Conservation (phyloP, 2,113 vertebrate genomes). For the Brachyhypopomus occidentalis region DNA sequence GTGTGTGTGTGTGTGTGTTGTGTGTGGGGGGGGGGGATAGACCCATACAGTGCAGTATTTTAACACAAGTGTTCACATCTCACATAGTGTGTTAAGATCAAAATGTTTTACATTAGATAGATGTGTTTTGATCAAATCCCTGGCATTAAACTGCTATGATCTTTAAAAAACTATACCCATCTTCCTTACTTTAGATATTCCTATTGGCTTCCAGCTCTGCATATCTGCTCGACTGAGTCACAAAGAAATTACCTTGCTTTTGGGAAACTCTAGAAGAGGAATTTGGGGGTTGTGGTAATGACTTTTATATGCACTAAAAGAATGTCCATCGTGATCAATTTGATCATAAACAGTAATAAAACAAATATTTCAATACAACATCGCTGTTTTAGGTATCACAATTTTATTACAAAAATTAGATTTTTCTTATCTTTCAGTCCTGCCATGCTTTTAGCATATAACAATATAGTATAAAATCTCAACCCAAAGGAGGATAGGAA, state of each 20-base stretch:
- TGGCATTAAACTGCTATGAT: no score
- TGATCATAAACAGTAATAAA: not conserved
- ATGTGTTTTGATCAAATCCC: no score
- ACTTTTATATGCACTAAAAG: not conserved
- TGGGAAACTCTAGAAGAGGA: not conserved
- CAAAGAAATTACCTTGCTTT: not conserved
- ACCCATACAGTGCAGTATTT: no score
- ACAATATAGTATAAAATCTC: slow-evolving; percentile 80
- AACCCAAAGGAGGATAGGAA: slow-evolving; percentile 70
- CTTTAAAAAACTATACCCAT: no score
- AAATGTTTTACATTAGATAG: no score
- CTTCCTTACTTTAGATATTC: not conserved
- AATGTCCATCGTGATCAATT: not conserved
- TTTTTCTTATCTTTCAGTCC: slow-evolving; percentile 71
- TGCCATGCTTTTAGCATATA: slow-evolving; percentile 81
- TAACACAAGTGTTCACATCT: no score
- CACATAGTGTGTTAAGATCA: no score
- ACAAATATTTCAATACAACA: not conserved
- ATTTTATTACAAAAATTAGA: slow-evolving; percentile 84
- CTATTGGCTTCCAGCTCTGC: not conserved
- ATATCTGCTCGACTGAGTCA: not conserved
- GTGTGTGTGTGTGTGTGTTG: no score
- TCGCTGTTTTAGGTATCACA: slow-evolving; percentile 73
- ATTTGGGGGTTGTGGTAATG: not conserved
- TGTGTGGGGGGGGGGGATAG: no score